Evolutionary conservation across 2,113 vertebrate species (phyloP).

Genomic region (Motacilla alba): DNA sequence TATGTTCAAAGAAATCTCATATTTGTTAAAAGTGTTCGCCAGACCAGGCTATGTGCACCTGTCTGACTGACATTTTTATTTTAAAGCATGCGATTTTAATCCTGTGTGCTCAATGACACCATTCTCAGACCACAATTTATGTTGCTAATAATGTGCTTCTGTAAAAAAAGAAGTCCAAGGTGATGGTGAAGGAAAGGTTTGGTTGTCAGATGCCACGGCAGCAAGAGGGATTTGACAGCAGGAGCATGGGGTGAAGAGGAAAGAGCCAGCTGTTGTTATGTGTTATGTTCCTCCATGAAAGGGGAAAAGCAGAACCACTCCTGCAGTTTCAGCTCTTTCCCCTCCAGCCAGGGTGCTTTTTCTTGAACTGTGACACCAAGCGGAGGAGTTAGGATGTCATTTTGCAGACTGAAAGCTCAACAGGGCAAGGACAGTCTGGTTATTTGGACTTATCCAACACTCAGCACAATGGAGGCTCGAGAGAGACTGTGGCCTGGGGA

Average conservation of each 20-base stretch:
- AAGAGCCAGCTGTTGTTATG: neutral
- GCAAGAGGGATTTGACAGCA: neutral
- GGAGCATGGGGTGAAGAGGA: neutral
- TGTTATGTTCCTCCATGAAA: neutral
- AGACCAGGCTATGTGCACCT: neutral
- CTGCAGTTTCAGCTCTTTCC: neutral
- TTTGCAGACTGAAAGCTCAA: neutral
- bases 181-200: constrained; percentile 11
- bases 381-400: neutral
- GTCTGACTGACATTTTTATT: constrained; percentile 1
- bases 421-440: neutral
- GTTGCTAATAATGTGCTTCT: neutral
- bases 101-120: neutral
- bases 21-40: neutral
- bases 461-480: neutral
- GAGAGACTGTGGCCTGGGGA: neutral
- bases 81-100: neutral
- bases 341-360: neutral
- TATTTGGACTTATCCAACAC: neutral
- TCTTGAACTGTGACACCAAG: neutral
- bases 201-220: neutral
- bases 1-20: neutral
- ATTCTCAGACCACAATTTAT: constrained; percentile 5
- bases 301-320: neutral
- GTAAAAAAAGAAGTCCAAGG: neutral